phyloP scores from a whole-genome alignment of 2,797 vertebrate genomes.

The Crocidura indochinensis region DNA sequence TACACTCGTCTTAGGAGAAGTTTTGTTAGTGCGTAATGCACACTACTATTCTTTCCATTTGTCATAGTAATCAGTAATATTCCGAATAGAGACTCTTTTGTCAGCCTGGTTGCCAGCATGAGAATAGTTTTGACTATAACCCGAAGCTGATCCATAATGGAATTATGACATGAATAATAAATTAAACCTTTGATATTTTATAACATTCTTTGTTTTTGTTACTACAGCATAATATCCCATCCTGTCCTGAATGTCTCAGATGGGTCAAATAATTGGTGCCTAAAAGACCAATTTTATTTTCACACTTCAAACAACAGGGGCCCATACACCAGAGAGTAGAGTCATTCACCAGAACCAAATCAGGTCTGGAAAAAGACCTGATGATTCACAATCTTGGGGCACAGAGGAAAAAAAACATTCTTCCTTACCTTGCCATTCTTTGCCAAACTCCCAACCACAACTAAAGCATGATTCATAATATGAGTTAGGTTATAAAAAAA shows the following conservation, averaged over 20 bases:
- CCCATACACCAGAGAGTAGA: constrained; percentile 75
- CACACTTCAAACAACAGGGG: constrained; percentile 80
- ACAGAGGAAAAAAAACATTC: constrained; percentile 75
- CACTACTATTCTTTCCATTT: constrained; percentile 56
- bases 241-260: neutral
- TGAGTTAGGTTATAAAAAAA: constrained; percentile 80
- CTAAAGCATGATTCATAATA: constrained; percentile 78
- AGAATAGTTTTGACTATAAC: constrained; percentile 61
- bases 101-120: constrained; percentile 55
- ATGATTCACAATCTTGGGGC: constrained; percentile 84
- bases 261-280: constrained; percentile 67
- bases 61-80: constrained; percentile 32
- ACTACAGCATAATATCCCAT: constrained; percentile 75
- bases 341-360: constrained; percentile 79
- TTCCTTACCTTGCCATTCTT: constrained; percentile 76
- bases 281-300: constrained; percentile 75
- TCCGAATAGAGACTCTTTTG: constrained; percentile 64
- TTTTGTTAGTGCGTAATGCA: neutral
- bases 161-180: constrained; percentile 34
- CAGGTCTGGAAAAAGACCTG: constrained; percentile 77
- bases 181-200: constrained; percentile 68
- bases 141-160: constrained; percentile 32
- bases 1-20: neutral
- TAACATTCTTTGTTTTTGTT: constrained; percentile 72
- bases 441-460: constrained; percentile 78